Percentiles rank a stretch among this genome's conserved stretches.
Evolutionary conservation across 2,113 vertebrate species (phyloP).

Genomic region (Hyperopisus bebe): DNA sequence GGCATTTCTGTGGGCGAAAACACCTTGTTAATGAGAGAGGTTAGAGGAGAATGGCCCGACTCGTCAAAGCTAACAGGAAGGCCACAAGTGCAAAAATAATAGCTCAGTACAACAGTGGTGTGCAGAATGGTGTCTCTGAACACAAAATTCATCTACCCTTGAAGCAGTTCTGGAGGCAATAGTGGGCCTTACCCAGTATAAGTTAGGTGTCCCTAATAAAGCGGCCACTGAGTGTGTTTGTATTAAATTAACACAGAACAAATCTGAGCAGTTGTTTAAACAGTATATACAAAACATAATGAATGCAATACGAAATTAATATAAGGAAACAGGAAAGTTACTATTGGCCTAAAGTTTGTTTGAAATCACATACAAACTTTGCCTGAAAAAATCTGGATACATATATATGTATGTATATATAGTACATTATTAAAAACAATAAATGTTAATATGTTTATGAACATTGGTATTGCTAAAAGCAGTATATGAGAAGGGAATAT

Average conservation of each 20-base stretch:
- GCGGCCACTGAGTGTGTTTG: background rate
- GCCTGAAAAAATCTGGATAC: too few relatives aligned
- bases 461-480: background rate
- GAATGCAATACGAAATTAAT: background rate
- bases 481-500: background rate
- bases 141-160: background rate
- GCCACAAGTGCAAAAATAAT: constrained; percentile 5
- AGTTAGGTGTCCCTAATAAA: background rate
- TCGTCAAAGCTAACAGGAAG: background rate
- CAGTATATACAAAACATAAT: background rate
- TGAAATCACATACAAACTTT: background rate
- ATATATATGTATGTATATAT: background rate
- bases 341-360: background rate
- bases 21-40: background rate
- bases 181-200: background rate
- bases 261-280: background rate
- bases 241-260: background rate
- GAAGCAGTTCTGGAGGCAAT: background rate
- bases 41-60: background rate
- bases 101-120: background rate
- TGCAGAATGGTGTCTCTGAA: background rate
- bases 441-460: background rate
- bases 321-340: background rate
- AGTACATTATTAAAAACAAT: background rate
- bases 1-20: background rate